Base-by-base conservation (phyloP, 2,113 vertebrate genomes). In the Rhombomys opimus region DNA sequence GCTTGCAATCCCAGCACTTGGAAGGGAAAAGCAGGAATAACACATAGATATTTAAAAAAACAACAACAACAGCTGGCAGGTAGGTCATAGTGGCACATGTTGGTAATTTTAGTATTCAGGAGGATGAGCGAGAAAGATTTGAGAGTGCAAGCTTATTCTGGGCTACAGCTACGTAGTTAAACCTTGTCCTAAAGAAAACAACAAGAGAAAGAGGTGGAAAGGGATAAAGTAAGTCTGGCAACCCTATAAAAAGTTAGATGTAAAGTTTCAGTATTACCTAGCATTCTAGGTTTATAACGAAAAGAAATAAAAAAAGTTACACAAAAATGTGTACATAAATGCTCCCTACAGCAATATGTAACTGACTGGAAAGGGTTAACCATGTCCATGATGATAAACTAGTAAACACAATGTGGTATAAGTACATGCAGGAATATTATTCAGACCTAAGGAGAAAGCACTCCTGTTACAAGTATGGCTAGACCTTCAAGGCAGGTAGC, bases 401-500 rank as follows among this genome's bases (percentile, higher is more conserved):
- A 52, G 93, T 73, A 84, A 89, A 75, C 73, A 97, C 91, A 93
- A 96, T 86, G 52, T 61, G 23, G 30, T 65, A 63, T 61, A 84
- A 61, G 18, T 65, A 77, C 17, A 76, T 25, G 84, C 17, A 70
- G 23, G 38, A 91, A 35, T 89, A 94, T 67, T 73, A 84, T 54
- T 93, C 23, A 75, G 50, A 20, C 59, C 76, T 65, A 90, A 88
- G 87, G 85, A 93, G 46, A 20, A 93, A 54, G 89, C 5, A 68
- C 41, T 90, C 38, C 89, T 85, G 32, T 94, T 82, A 95, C 38
- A 80, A 46, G 38, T 27, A 72, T 54, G 41, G 52, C 78, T 77
- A 52, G 84, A 95, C 32, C 59, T 50, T 95, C 50, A 94, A 94
- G 95, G 87, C 32, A 96, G 32, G 1, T 52, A 92, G 90, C n/a